Evolutionary conservation across 2,113 vertebrate genomes (phyloP), one percentile per base, ranked within the genome.

Genomic region (Falcunculus frontatus): DNA sequence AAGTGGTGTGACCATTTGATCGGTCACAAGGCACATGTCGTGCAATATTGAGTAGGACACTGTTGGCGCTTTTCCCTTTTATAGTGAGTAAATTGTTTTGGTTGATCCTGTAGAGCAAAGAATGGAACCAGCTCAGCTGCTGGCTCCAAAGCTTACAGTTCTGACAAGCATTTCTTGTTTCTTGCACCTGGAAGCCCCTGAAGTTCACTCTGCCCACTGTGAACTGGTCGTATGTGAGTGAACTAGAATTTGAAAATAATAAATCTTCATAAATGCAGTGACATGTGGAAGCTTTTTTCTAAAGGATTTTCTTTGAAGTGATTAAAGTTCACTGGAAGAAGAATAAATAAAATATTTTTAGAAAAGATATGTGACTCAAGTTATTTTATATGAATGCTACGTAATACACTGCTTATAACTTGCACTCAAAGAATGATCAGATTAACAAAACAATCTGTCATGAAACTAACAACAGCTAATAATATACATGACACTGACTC

Each of bases 141-240:
- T 88, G 39, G 32, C 26, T 56, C 39, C 29, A 4, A 47, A 49
- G 13, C 20, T 41, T 29, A 13, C 32, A 50, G 33, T 6, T 75
- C 23, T 78, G 39, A 27, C 7, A 63, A 23, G 2, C 18, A 35
- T 47, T 87, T 30, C 17, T 91, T 92, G 4, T 47, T 92, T 84
- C 53, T 50, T 55, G 11, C 3, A 59, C 16, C 18, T 59, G 50
- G 39, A 78, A 91, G 19, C 7, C 25, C 29, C 56, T 74, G 32
- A 74, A 50, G 16, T 67, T 69, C 5, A 7, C 42, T 81, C 3
- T 9, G 18, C 14, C 11, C 19, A 11, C 5, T 0, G 0, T 44
- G 27, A 76, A 44, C 20, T 72, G 68, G 13, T 18, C 9, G 1
- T 35, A 14, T 16, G 21, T 0, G 0, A 77, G 19, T 22, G 25